phyloP scores from a whole-genome alignment of 2,113 vertebrate species.

The Calypte anna region DNA sequence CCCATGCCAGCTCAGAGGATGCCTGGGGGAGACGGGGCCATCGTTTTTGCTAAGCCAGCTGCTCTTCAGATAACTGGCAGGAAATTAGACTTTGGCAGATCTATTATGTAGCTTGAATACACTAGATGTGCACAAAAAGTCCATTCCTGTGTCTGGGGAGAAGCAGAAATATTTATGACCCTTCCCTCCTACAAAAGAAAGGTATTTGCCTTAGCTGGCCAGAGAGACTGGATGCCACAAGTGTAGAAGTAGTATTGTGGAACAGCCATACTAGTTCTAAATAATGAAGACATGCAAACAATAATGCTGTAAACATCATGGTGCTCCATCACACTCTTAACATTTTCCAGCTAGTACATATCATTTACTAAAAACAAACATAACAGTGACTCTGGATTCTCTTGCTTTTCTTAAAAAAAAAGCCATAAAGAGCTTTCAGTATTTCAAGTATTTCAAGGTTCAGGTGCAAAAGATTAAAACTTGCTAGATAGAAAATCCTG shows the following conservation, averaged over 20 bases:
- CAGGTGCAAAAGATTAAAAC: neutral
- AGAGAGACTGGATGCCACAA: neutral
- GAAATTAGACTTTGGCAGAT: slow-evolving; percentile 14
- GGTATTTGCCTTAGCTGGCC: neutral
- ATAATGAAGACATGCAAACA: neutral
- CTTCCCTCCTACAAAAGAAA: neutral
- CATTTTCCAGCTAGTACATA: neutral
- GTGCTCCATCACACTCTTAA: neutral
- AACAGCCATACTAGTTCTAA: neutral
- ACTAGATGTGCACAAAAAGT: neutral
- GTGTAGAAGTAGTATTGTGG: neutral
- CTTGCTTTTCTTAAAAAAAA: neutral
- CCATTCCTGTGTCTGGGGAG: neutral
- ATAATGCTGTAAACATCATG: neutral
- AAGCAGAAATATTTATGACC: neutral
- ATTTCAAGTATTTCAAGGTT: neutral
- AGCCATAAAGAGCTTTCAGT: neutral
- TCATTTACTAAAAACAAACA: neutral
- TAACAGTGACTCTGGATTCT: neutral
- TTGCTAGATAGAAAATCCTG: neutral
- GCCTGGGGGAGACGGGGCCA: neutral
- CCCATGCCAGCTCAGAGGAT: neutral
- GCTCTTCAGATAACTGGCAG: neutral
- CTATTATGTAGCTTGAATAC: neutral
- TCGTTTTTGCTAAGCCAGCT: neutral